Percentiles rank a stretch among this genome's conserved stretches.
phyloP scores from a whole-genome alignment of 2,888 invertebrate species.

The Stomorhina lunata region DNA sequence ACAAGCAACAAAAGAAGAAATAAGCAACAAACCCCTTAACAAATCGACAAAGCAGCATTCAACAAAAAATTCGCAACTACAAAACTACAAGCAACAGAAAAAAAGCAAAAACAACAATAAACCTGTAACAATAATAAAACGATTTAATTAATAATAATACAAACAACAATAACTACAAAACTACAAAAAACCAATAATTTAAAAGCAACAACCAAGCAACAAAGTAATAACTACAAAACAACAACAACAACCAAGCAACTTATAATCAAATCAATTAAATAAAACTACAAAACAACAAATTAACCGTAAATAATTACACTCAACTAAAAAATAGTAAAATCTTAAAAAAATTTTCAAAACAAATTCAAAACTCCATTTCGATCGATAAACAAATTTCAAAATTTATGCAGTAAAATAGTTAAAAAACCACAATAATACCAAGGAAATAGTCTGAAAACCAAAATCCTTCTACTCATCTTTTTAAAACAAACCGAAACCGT shows the following conservation, averaged over 20 bases:
- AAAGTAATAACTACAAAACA: slow-evolving; percentile 59
- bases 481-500: slow-evolving; percentile 58
- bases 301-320: slow-evolving; percentile 57
- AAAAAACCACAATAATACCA: slow-evolving; percentile 59
- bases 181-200: slow-evolving; percentile 17
- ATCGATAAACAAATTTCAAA: slow-evolving; percentile 51
- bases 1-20: slow-evolving; percentile 58
- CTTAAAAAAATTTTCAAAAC: slow-evolving; percentile 37
- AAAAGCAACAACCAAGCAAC: slow-evolving; percentile 53
- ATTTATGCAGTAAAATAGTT: slow-evolving; percentile 66
- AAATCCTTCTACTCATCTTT: slow-evolving; percentile 20
- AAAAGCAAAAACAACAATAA: slow-evolving; percentile 60
- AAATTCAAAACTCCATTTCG: slow-evolving; percentile 39
- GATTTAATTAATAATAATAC: slow-evolving; percentile 55
- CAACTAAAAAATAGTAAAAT: slow-evolving; percentile 59
- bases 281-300: slow-evolving; percentile 65
- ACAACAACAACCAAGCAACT: slow-evolving; percentile 58
- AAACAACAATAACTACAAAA: slow-evolving; percentile 44
- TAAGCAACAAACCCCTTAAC: slow-evolving; percentile 67
- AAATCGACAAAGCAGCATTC: slow-evolving; percentile 53
- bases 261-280: slow-evolving; percentile 66
- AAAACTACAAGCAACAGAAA: slow-evolving; percentile 54
- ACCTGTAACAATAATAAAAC: slow-evolving; percentile 64
- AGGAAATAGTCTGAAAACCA: slow-evolving; percentile 65
- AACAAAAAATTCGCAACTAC: slow-evolving; percentile 56